Evolutionary conservation across 2,797 vertebrate species (phyloP).

Genomic region (Neostethus bicornis): DNA sequence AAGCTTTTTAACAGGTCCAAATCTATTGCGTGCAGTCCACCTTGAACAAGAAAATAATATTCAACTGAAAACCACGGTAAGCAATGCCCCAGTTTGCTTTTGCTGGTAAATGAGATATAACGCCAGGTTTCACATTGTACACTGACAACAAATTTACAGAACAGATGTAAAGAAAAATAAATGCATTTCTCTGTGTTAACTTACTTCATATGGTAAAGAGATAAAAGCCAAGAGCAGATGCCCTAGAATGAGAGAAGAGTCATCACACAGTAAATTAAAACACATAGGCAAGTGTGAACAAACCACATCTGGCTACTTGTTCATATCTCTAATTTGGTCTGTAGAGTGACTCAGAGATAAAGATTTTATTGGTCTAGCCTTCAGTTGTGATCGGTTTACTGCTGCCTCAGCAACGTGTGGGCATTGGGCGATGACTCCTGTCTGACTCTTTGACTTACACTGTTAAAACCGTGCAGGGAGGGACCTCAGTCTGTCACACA

Average conservation of each 20-base stretch:
- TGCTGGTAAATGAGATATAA: constrained; percentile 75
- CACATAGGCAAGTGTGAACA: constrained; percentile 31
- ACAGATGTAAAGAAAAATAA: constrained; percentile 44
- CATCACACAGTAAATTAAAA: constrained; percentile 51
- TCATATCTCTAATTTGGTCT: constrained; percentile 54
- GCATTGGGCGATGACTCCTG: constrained; percentile 51
- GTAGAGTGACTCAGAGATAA: constrained; percentile 47
- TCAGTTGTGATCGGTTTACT: constrained; percentile 65
- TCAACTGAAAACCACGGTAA: constrained; percentile 57
- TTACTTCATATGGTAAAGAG: constrained; percentile 98
- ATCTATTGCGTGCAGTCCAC: constrained; percentile 63
- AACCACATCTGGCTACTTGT: constrained; percentile 56
- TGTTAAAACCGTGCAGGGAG: constrained; percentile 51
- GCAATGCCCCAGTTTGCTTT: constrained; percentile 77
- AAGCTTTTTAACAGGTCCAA: constrained; percentile 59
- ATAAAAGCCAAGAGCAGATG: constrained; percentile 95
- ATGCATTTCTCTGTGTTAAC: constrained; percentile 64
- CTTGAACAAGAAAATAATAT: constrained; percentile 61
- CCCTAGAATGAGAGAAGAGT: constrained; percentile 81
- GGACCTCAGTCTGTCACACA: constrained; percentile 66
- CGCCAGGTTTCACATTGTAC: constrained; percentile 53
- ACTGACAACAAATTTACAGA: constrained; percentile 72
- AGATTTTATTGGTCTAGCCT: constrained; percentile 74
- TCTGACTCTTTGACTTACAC: constrained; percentile 62
- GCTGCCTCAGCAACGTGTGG: constrained; percentile 64